A percentile compares a stretch with the other conserved stretches of the same genome.
These are phyloP conservation scores for Lumbricus terrestris DNA, from an alignment of 2,888 invertebrate species.

Conservation along the genomic window DNA sequence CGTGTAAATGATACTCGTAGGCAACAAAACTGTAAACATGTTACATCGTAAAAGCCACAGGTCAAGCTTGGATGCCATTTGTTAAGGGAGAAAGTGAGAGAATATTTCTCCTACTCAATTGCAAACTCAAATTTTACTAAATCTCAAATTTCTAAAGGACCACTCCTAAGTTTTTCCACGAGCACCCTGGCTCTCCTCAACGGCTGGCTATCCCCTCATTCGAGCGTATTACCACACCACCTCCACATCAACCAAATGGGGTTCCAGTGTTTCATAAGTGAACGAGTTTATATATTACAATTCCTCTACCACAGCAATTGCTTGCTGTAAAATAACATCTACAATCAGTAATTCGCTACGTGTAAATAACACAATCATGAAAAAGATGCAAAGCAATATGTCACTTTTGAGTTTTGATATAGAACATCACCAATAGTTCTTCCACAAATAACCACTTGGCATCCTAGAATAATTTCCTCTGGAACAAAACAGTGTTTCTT, in stretches of 20 bases:
- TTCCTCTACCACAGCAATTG: not conserved
- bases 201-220: too few species aligned
- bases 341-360: not conserved
- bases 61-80: not conserved
- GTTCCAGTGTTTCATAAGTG: not conserved
- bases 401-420: too few species aligned
- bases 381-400: not conserved
- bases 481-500: too few species aligned
- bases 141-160: too few species aligned
- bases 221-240: not conserved
- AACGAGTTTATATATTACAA: not conserved
- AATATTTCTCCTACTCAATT: too few species aligned
- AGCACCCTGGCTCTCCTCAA: too few species aligned
- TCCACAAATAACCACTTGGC: too few species aligned
- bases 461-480: too few species aligned
- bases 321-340: not conserved
- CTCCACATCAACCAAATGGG: not conserved
- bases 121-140: too few species aligned
- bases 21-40: not conserved
- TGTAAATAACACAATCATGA: not conserved
- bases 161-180: too few species aligned
- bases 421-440: not conserved
- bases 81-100: too few species aligned
- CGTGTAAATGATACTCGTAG: not conserved
- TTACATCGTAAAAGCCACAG: not conserved